Evolutionary conservation across 2,888 invertebrate genomes (phyloP).

Genomic region (Hipparchia sbordonii): DNA sequence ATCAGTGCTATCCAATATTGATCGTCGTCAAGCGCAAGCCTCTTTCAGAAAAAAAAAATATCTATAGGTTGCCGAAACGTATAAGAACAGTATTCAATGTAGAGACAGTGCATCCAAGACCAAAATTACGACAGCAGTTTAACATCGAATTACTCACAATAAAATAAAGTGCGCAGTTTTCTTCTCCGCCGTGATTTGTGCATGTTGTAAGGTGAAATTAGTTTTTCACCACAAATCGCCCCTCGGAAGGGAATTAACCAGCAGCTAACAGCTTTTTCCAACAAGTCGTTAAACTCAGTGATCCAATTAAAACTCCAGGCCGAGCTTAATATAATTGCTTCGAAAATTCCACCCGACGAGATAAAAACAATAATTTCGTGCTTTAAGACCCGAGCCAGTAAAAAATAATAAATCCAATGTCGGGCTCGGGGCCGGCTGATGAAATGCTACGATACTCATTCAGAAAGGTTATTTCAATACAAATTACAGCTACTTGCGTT

Average conservation of each 20-base stretch:
- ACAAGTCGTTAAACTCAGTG: constrained; percentile 70
- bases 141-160: constrained; percentile 11
- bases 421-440: constrained; percentile 64
- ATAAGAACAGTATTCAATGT: constrained; percentile 7
- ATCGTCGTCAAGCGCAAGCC: no score
- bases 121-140: constrained; percentile 8
- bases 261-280: constrained; percentile 62
- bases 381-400: constrained; percentile 73
- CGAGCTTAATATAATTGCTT: constrained; percentile 79
- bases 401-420: constrained; percentile 80
- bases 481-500: constrained; percentile 80
- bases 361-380: constrained; percentile 82
- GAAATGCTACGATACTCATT: constrained; percentile 78
- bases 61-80: not conserved
- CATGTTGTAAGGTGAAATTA: constrained; percentile 23
- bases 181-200: constrained; percentile 24
- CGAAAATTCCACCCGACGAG: constrained; percentile 76
- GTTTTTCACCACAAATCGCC: constrained; percentile 39
- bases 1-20: no score
- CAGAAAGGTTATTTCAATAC: constrained; percentile 80
- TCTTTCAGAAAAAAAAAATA: no score
- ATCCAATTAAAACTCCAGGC: constrained; percentile 77
- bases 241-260: constrained; percentile 49
- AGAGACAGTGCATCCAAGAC: not conserved
- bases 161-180: constrained; percentile 21